Evolutionary conservation across 1,140 invertebrate genomes (phyloP).

Genomic region (Phocides pigmalion): DNA sequence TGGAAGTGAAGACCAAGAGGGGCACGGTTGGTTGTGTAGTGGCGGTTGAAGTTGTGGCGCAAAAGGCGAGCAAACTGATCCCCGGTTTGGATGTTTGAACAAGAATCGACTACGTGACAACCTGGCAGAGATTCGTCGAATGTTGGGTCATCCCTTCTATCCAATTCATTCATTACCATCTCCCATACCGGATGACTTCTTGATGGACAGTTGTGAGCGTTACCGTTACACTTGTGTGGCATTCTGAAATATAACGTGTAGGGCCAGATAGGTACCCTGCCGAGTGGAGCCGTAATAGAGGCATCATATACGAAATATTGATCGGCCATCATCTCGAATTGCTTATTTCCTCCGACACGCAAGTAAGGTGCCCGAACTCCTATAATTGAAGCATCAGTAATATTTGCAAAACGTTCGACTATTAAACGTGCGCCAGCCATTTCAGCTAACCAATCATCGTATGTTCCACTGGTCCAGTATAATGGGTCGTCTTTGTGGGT

Average conservation of each 20-base stretch:
- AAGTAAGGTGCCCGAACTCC: conserved; percentile 95
- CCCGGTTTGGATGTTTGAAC: conserved; percentile 94
- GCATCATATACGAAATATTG: conserved; percentile 97
- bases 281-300: conserved; percentile 95
- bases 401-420: conserved; percentile 94
- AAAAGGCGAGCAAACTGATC: conserved; percentile 94
- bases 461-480: conserved; percentile 94
- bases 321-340: conserved; percentile 98
- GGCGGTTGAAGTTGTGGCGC: conserved; percentile 97
- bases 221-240: conserved; percentile 97
- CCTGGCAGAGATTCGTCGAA: conserved; percentile 95
- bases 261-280: conserved; percentile 96
- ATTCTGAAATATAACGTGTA: conserved; percentile 97
- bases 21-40: conserved; percentile 96
- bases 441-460: conserved; percentile 97
- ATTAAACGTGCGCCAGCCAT: conserved; percentile 97
- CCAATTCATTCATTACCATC: conserved; percentile 97
- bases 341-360: conserved; percentile 95
- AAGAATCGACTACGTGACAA: conserved; percentile 97
- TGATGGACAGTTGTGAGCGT: conserved; percentile 95
- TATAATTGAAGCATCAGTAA: conserved; percentile 95
- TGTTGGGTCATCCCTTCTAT: conserved; percentile 94
- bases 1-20: conserved; percentile 98
- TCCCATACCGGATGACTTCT: conserved; percentile 96
- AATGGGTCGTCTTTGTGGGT: conserved; percentile 96